A percentile compares a stretch with the other conserved stretches of the same genome.
Evolutionary conservation across 2,113 vertebrate species (phyloP).

Genomic region (Gorsachius goisagi): DNA sequence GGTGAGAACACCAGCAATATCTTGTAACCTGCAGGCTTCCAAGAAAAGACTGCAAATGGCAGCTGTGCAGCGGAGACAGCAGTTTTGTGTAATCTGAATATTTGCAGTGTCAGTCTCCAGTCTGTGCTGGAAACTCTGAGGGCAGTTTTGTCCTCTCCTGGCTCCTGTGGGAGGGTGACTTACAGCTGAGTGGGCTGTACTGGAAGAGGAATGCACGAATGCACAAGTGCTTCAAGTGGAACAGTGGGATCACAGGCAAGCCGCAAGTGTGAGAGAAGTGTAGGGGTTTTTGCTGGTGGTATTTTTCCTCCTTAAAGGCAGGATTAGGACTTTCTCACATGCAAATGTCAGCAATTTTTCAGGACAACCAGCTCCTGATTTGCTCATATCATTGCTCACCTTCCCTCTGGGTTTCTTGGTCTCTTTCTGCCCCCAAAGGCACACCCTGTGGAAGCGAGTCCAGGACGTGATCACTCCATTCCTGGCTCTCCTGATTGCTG

Average conservation of each 20-base stretch:
- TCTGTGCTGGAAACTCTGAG: not conserved
- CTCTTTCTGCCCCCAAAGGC: conserved; percentile 67
- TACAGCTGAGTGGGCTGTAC: not conserved
- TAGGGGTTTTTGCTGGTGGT: not conserved
- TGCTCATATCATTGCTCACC: not conserved
- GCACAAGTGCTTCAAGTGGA: not conserved
- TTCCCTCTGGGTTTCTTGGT: not conserved
- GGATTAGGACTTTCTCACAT: not conserved
- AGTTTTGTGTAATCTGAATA: not conserved
- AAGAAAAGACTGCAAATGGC: not conserved
- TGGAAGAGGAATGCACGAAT: not conserved
- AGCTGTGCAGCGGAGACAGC: not conserved
- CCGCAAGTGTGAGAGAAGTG: not conserved
- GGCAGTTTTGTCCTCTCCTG: not conserved
- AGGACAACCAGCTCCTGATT: not conserved
- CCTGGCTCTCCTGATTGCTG: conserved; percentile 85
- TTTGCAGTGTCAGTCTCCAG: not conserved
- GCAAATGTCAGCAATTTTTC: not conserved
- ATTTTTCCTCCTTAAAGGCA: not conserved
- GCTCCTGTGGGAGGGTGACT: not conserved
- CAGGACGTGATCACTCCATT: conserved; percentile 84
- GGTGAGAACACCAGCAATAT: conserved; percentile 65
- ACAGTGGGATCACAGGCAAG: not conserved
- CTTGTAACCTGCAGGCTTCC: not conserved
- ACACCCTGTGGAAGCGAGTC: conserved; percentile 90